Evolutionary conservation across 2,113 vertebrate genomes (phyloP).

Genomic region (Gila orcuttii): DNA sequence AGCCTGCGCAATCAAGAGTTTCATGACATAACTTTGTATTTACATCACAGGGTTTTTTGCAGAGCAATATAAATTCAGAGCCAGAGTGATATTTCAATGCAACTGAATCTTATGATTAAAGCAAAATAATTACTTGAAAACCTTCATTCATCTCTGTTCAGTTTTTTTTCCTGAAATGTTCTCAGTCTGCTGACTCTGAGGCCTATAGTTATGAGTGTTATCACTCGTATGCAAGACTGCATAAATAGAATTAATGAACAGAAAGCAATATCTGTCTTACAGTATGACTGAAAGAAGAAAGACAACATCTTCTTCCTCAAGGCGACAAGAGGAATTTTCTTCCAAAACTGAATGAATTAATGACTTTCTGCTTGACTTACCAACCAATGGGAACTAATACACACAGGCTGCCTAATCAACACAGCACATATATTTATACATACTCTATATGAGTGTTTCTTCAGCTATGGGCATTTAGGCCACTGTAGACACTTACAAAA

Average conservation of each 20-base stretch:
- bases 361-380: constrained; percentile 28
- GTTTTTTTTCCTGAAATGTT: not conserved
- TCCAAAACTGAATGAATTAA: constrained; percentile 32
- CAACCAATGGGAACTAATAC: constrained; percentile 9
- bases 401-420: not conserved
- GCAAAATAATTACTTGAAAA: constrained; percentile 6
- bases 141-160: constrained; percentile 32
- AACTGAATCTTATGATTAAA: constrained; percentile 10
- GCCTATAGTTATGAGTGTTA: constrained; percentile 42
- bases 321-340: not conserved
- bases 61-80: not conserved
- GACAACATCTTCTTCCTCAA: constrained; percentile 16
- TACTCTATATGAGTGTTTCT: not conserved
- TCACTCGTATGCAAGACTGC: constrained; percentile 41
- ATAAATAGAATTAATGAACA: constrained; percentile 44
- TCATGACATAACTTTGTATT: no score
- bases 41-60: no score
- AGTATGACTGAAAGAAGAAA: constrained; percentile 34
- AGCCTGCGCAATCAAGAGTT: no score
- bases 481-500: not conserved
- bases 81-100: not conserved
- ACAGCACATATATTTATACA: constrained; percentile 5
- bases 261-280: constrained; percentile 9
- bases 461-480: not conserved
- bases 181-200: constrained; percentile 40